Conservation (phyloP, 2,113 vertebrate species). For the Clarias macrocephalus region DNA sequence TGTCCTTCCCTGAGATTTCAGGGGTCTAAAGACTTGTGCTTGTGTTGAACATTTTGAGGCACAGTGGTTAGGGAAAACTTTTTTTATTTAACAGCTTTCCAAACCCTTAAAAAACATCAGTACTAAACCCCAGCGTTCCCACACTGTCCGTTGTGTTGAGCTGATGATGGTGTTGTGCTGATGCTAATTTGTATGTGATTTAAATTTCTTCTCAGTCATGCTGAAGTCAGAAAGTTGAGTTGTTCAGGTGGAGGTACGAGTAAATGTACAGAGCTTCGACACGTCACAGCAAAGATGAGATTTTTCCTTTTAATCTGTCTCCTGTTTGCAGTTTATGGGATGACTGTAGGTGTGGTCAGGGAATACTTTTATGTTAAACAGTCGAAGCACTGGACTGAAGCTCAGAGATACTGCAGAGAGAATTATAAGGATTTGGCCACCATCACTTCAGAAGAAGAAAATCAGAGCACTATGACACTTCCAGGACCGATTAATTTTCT, state of each 20-base stretch:
- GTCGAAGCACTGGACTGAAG: neutral
- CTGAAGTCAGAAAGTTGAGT: too few relatives aligned
- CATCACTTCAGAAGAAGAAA: neutral
- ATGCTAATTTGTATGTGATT: neutral
- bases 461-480: neutral
- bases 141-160: too few relatives aligned
- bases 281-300: neutral
- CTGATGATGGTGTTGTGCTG: neutral
- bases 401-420: constrained; percentile 3
- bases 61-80: too few relatives aligned
- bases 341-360: neutral
- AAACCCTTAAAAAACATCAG: too few relatives aligned
- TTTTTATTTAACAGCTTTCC: too few relatives aligned
- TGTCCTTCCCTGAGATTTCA: too few relatives aligned
- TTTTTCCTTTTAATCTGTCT: neutral
- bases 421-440: neutral
- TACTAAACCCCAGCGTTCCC: too few relatives aligned
- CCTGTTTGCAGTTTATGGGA: neutral
- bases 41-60: too few relatives aligned
- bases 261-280: too few relatives aligned
- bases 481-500: too few relatives aligned
- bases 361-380: neutral
- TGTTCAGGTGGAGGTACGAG: too few relatives aligned
- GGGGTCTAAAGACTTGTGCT: too few relatives aligned
- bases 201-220: neutral